Conservation (phyloP, 35 echinoderm and acorn worm genomes). For the Holothuria glaberrima region DNA sequence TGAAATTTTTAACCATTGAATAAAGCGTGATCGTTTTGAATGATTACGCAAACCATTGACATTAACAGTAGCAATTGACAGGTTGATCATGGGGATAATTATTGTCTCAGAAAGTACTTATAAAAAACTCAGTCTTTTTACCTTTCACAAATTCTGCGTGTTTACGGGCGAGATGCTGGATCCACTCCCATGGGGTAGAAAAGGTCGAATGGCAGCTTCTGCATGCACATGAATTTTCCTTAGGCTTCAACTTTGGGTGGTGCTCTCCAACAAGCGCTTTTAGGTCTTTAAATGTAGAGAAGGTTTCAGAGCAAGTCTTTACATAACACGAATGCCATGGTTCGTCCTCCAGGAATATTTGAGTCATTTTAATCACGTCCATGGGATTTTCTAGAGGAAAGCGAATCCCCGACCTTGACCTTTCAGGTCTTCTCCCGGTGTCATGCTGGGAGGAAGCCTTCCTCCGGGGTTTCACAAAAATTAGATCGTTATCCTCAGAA, state of each 20-base stretch:
- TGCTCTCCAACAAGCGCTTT: not conserved
- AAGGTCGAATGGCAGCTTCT: not conserved
- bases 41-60: not conserved
- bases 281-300: too few relatives aligned
- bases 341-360: not conserved
- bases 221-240: not conserved
- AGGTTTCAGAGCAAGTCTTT: not conserved
- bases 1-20: constrained; percentile 13
- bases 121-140: not conserved
- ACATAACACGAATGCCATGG: not conserved
- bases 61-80: not conserved
- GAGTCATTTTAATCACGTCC: not conserved
- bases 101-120: not conserved
- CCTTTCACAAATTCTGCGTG: not conserved
- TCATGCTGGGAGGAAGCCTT: not conserved
- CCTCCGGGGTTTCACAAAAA: not conserved
- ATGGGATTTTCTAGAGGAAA: not conserved
- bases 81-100: not conserved
- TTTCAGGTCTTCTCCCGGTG: not conserved
- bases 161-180: not conserved
- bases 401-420: not conserved
- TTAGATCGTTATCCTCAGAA: too few relatives aligned
- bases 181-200: not conserved
- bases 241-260: not conserved
- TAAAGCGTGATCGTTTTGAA: not conserved